Percentiles rank a stretch among this genome's conserved stretches.
phyloP scores from a whole-genome alignment of 2,797 vertebrate genomes.

The Sebastolobus alascanus region DNA sequence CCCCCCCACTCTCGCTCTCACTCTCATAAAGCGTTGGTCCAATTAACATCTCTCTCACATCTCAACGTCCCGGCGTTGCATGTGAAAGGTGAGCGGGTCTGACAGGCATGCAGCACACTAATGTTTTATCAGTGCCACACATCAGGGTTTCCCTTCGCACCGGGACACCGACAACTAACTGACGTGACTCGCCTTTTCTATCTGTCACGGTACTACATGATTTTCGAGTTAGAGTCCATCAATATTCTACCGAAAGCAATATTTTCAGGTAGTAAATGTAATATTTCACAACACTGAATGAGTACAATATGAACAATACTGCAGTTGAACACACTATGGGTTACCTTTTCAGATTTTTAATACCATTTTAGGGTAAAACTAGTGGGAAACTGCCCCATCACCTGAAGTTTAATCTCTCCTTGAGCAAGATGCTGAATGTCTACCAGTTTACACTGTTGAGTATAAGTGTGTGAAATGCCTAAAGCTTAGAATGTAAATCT shows the following conservation, averaged over 20 bases:
- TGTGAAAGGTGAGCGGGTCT: slow-evolving; percentile 61
- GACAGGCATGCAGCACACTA: slow-evolving; percentile 66
- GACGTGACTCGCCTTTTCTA: slow-evolving; percentile 54
- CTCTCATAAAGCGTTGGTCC: slow-evolving; percentile 44
- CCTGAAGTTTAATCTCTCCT: neutral
- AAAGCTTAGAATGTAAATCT: slow-evolving; percentile 46
- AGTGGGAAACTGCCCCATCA: neutral
- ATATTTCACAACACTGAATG: neutral
- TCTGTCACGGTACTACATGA: slow-evolving; percentile 31
- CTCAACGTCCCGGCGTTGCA: slow-evolving; percentile 32
- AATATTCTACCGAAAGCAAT: neutral
- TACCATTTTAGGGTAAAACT: neutral
- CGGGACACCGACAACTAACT: slow-evolving; percentile 57
- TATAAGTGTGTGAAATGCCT: slow-evolving; percentile 36
- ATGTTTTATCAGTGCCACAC: slow-evolving; percentile 72
- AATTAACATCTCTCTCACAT: slow-evolving; percentile 70
- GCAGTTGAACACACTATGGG: neutral
- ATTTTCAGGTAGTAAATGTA: neutral
- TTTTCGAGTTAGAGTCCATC: slow-evolving; percentile 41
- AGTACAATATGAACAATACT: neutral
- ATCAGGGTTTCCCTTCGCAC: slow-evolving; percentile 60
- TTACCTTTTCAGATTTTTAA: no score
- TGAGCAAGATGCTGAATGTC: slow-evolving; percentile 6
- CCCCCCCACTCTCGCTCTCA: slow-evolving; percentile 4
- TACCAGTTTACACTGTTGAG: neutral